These are phyloP conservation scores for Mercenaria mercenaria DNA, from an alignment of 1,140 invertebrate species.

Conservation along the genomic window DNA sequence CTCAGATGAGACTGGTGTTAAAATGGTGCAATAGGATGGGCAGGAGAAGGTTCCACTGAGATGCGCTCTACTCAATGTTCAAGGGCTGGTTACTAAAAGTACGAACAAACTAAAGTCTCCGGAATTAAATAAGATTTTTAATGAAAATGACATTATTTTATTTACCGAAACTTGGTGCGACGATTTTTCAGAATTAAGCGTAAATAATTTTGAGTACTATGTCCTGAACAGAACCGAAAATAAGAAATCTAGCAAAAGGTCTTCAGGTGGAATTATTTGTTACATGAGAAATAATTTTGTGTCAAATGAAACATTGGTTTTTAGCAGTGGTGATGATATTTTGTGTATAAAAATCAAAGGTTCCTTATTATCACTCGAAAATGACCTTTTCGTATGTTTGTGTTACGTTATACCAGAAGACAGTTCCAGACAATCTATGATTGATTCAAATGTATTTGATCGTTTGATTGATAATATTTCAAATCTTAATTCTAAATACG, in stretches of 20 bases:
- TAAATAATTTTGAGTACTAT: slow-evolving; percentile 24
- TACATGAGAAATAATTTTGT: slow-evolving; percentile 8
- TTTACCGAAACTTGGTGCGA: slow-evolving; percentile 1
- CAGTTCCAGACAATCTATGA: background rate
- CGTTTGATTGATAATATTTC: background rate
- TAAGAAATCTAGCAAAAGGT: background rate
- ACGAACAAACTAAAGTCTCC: slow-evolving; percentile 7
- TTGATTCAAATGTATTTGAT: background rate
- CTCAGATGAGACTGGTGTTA: background rate
- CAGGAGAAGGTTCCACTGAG: slow-evolving; percentile 7
- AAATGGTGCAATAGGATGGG: background rate
- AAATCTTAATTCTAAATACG: background rate
- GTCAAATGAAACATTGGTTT: background rate
- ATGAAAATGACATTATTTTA: background rate
- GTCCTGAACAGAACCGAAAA: background rate
- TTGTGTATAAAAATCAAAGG: too few species aligned
- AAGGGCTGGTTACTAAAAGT: background rate
- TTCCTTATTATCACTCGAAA: background rate
- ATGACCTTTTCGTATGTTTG: too few species aligned
- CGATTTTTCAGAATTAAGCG: background rate
- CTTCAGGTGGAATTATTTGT: slow-evolving; percentile 2
- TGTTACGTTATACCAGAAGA: background rate
- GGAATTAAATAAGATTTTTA: background rate
- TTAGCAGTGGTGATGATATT: background rate
- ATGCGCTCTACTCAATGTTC: slow-evolving; percentile 13